Conservation (phyloP, 2,113 vertebrate genomes). For the Pseudorhombus dupliciocellatus region DNA sequence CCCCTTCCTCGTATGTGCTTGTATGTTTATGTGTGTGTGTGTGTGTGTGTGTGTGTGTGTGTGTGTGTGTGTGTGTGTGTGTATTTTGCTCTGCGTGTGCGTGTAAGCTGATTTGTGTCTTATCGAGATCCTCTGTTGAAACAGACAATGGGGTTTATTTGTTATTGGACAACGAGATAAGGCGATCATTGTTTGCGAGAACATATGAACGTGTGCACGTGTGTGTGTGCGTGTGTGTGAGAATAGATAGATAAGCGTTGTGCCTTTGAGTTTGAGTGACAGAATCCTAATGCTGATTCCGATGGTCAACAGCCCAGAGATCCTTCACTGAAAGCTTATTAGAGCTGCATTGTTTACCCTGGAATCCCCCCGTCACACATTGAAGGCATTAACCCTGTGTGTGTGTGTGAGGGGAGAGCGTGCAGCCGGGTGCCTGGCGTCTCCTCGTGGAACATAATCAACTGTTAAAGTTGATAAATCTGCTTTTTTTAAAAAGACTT, state of each 20-base stretch:
- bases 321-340: slow-evolving; percentile 62
- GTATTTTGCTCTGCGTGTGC: slow-evolving; percentile 2
- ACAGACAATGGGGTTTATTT: slow-evolving; percentile 72
- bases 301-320: slow-evolving; percentile 69
- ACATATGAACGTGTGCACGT: neutral
- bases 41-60: slow-evolving; percentile 27
- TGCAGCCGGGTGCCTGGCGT: slow-evolving; percentile 35
- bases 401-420: slow-evolving; percentile 21
- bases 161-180: slow-evolving; percentile 72
- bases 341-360: slow-evolving; percentile 62
- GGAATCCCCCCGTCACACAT: slow-evolving; percentile 14
- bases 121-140: slow-evolving; percentile 71
- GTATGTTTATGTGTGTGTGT: slow-evolving; percentile 5
- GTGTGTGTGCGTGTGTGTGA: slow-evolving; percentile 2
- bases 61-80: slow-evolving; percentile 6
- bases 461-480: no score
- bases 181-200: slow-evolving; percentile 50
- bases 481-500: no score
- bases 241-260: slow-evolving; percentile 51
- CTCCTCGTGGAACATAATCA: slow-evolving; percentile 16
- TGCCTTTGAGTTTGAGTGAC: slow-evolving; percentile 61
- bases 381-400: slow-evolving; percentile 1
- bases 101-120: slow-evolving; percentile 70
- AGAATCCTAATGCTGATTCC: slow-evolving; percentile 65
- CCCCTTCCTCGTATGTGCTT: neutral